Conservation (phyloP, 2,888 invertebrate genomes). For the Pseudanteris insignis region DNA sequence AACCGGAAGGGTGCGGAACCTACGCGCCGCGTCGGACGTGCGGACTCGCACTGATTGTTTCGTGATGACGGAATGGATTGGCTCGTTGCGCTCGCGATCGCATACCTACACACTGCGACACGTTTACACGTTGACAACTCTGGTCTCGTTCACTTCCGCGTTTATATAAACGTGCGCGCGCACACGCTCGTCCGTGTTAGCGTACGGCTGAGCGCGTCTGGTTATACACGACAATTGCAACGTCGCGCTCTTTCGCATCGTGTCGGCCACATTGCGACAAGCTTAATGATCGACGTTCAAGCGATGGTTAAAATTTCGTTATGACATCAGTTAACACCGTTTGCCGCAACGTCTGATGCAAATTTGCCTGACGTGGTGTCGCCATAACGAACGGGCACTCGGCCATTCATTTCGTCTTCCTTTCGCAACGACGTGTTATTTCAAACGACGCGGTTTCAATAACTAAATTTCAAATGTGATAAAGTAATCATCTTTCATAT, state of each 20-base stretch:
- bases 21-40: slow-evolving; percentile 54
- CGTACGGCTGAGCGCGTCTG: neutral
- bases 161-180: too few relatives aligned
- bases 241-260: slow-evolving; percentile 23
- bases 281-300: slow-evolving; percentile 30
- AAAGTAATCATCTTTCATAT: too few relatives aligned
- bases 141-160: too few relatives aligned
- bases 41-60: slow-evolving; percentile 63
- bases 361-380: slow-evolving; percentile 24
- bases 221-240: neutral
- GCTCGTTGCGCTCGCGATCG: slow-evolving; percentile 23
- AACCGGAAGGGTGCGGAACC: slow-evolving; percentile 67
- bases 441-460: too few relatives aligned
- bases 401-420: too few relatives aligned
- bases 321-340: slow-evolving; percentile 17
- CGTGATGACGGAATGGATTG: slow-evolving; percentile 52
- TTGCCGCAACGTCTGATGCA: slow-evolving; percentile 27
- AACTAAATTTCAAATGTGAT: too few relatives aligned
- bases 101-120: neutral
- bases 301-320: slow-evolving; percentile 16
- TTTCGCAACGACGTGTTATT: too few relatives aligned
- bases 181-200: too few relatives aligned
- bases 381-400: too few relatives aligned
- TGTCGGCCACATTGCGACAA: slow-evolving; percentile 24
- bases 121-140: neutral